Base-by-base conservation (phyloP, 2,888 invertebrate species). In the Oligia latruncula region DNA sequence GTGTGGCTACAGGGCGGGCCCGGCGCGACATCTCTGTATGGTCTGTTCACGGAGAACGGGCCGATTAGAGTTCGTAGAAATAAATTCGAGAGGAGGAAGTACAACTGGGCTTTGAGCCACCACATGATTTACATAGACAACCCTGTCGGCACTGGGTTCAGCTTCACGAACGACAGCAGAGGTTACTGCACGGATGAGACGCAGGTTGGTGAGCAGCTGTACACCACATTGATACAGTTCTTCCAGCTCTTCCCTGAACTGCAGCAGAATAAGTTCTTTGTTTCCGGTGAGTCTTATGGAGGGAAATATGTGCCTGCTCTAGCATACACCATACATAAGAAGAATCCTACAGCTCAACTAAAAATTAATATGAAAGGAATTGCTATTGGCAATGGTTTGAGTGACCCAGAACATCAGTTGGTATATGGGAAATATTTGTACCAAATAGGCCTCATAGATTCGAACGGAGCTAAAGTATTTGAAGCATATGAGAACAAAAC, bases 101-200 rank as follows among this genome's bases (percentile, higher is more conserved):
- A 98, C 89, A 97, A 98, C 15, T 99, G 99, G 99, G 98, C 98
- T 77, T 95, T 97, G 65, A 97, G 97, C 17, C 98, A 98, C 93
- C 98, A 98, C 88, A 95, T 99, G 66, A 97, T 99, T 77, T 99
- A 98, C 93, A 98, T 99, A 78, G 99, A 99, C 93, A 99, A 99
- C 94, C 99, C 99, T 0, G 99, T 98, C 0, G 99, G 99, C 3
- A 98, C 99, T 4, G 99, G 99, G 0, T 99, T 98, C 92, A 99
- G 99, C 95, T 99, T 99, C 91, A 99, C 99, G 0, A 97, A 98
- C 6, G 95, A 97, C 77, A 97, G 98, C 40, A 97, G 94, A 77
- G 99, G 99, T 0, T 99, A 98, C 94, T 98, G 98, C 17, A 97
- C 96, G 9, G 98, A 98, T 93, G 98, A 99, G 94, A 97, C 97